These are phyloP conservation scores for Clistopyga incitator DNA, from an alignment of 2,888 invertebrate species.

Conservation along the genomic window DNA sequence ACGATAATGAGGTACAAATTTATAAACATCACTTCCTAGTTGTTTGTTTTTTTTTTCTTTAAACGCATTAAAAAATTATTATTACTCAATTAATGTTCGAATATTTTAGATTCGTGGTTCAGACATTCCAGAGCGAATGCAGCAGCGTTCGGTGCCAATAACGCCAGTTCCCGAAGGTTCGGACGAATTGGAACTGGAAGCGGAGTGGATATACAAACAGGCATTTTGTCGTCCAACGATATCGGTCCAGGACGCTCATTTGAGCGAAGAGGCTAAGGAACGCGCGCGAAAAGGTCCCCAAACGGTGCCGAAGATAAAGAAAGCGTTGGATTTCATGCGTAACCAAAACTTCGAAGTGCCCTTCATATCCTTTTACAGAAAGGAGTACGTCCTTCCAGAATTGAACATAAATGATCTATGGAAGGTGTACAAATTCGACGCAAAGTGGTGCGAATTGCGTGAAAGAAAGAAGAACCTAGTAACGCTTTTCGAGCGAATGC, in stretches of 20 bases:
- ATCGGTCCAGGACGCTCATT: slow-evolving; percentile 89
- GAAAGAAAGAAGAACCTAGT: slow-evolving; percentile 92
- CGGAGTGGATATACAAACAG: slow-evolving; percentile 97
- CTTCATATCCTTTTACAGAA: slow-evolving; percentile 98
- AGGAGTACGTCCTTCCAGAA: slow-evolving; percentile 97
- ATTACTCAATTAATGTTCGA: not conserved
- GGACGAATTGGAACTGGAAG: slow-evolving; percentile 95
- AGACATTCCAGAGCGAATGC: slow-evolving; percentile 95
- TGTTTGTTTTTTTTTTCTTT: too few species aligned
- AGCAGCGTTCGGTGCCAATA: slow-evolving; percentile 93
- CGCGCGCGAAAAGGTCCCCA: slow-evolving; percentile 87
- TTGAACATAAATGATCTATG: slow-evolving; percentile 96
- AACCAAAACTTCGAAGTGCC: slow-evolving; percentile 97
- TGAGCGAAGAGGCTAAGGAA: slow-evolving; percentile 84
- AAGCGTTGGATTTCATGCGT: slow-evolving; percentile 96
- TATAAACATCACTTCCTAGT: too few species aligned
- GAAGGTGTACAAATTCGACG: slow-evolving; percentile 97
- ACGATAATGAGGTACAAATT: slow-evolving; percentile 89
- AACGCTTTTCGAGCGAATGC: slow-evolving; percentile 94
- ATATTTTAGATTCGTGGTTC: slow-evolving; percentile 89
- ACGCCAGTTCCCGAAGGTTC: slow-evolving; percentile 92
- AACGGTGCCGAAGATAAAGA: slow-evolving; percentile 93
- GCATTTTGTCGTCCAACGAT: slow-evolving; percentile 94
- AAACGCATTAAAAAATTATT: too few species aligned
- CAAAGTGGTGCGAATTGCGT: slow-evolving; percentile 95